Percentiles rank a stretch among this genome's conserved stretches.
Evolutionary conservation across 2,888 invertebrate genomes (phyloP).

Genomic region (Crocallis elinguaria): DNA sequence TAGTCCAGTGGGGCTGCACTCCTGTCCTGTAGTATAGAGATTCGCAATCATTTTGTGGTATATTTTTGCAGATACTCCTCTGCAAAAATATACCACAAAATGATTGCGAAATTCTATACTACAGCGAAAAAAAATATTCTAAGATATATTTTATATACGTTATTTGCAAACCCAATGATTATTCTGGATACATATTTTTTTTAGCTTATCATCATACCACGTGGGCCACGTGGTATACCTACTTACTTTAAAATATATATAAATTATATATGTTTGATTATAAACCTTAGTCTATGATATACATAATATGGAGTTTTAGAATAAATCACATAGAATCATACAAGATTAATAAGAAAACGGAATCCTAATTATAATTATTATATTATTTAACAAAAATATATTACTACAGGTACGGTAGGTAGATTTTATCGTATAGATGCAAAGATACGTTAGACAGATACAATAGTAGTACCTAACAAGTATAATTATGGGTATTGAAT

Average conservation of each 20-base stretch:
- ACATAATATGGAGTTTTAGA: conserved; percentile 22
- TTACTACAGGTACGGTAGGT: not conserved
- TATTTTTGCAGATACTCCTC: not conserved
- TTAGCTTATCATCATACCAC: no score
- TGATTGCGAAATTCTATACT: not conserved
- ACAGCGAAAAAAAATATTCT: no score
- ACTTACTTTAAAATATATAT: no score
- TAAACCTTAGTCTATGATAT: no score
- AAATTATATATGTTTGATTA: no score
- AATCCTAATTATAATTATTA: conserved; percentile 11
- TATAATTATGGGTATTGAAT: conserved; percentile 2
- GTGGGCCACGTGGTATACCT: no score
- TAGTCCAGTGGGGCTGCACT: conserved; percentile 8
- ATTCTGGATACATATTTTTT: no score
- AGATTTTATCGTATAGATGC: conserved; percentile 17
- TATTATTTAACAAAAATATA: conserved; percentile 3
- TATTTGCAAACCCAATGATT: no score
- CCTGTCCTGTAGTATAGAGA: not conserved
- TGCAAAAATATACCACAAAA: not conserved
- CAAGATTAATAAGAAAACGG: conserved; percentile 35
- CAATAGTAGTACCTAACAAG: no score
- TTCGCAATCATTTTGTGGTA: not conserved
- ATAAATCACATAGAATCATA: conserved; percentile 37
- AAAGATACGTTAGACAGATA: no score
- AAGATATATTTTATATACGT: no score